These are phyloP conservation scores for Nomia melanderi DNA, from an alignment of 1,140 invertebrate genomes.

Conservation along the genomic window DNA sequence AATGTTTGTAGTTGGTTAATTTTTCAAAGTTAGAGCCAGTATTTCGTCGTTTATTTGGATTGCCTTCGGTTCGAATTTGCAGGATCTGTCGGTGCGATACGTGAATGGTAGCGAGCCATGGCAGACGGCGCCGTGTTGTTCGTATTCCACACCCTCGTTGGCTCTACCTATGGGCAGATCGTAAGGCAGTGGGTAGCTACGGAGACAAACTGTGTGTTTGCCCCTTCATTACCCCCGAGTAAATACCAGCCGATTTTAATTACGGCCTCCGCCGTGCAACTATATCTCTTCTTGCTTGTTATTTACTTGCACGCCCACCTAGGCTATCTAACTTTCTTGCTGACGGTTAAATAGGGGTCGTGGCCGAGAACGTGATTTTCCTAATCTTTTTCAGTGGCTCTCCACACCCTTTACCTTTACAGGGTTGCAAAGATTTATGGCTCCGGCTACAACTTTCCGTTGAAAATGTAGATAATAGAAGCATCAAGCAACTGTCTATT, in stretches of 20 bases:
- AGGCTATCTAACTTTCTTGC: constrained; percentile 76
- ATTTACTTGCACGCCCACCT: constrained; percentile 74
- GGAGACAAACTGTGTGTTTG: constrained; percentile 79
- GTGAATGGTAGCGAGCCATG: neutral
- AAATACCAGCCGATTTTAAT: constrained; percentile 80
- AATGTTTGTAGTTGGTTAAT: too few species aligned
- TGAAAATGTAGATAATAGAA: neutral
- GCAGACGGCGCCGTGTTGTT: neutral
- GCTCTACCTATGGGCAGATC: constrained; percentile 34
- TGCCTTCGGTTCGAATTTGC: constrained; percentile 10
- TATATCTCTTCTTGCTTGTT: constrained; percentile 78
- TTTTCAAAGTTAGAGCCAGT: too few species aligned
- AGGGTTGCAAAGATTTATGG: neutral
- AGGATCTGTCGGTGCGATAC: neutral
- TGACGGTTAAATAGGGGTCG: constrained; percentile 71
- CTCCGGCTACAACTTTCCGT: neutral
- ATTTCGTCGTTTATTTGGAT: neutral
- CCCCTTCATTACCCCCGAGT: constrained; percentile 78
- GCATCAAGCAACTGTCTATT: neutral
- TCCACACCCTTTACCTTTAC: neutral
- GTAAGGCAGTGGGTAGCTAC: constrained; percentile 51
- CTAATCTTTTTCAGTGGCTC: constrained; percentile 19
- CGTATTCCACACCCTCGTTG: neutral
- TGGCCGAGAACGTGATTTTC: constrained; percentile 63
- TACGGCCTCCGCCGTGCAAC: constrained; percentile 71